Conservation (phyloP, 2,113 vertebrate species). For the Oncorhynchus mykiss region DNA sequence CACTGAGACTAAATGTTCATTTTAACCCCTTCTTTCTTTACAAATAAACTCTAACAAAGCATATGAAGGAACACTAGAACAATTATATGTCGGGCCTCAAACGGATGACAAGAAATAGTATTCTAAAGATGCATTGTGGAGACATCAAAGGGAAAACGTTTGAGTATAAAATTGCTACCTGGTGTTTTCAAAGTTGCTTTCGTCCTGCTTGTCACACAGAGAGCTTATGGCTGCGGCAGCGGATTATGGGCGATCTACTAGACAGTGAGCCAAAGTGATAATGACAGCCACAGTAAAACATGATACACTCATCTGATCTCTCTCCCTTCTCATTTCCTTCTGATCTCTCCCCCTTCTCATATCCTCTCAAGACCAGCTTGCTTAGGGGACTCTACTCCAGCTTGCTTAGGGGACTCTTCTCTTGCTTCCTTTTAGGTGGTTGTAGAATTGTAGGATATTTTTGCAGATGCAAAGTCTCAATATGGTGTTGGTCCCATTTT, state of each 20-base stretch:
- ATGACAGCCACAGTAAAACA: slow-evolving; percentile 32
- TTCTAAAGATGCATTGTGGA: slow-evolving; percentile 25
- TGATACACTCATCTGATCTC: background rate
- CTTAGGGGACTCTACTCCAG: too few relatives aligned
- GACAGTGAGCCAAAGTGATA: slow-evolving; percentile 46
- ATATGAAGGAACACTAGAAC: slow-evolving; percentile 4
- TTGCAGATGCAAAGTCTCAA: too few relatives aligned
- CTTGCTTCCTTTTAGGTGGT: too few relatives aligned
- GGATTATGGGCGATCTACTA: slow-evolving; percentile 36
- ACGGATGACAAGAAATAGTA: slow-evolving; percentile 17
- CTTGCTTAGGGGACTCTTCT: too few relatives aligned
- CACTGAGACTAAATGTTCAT: too few relatives aligned
- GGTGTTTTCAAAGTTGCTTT: slow-evolving; percentile 40
- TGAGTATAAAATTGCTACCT: slow-evolving; percentile 54
- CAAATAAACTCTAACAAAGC: slow-evolving; percentile 14
- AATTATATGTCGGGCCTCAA: background rate
- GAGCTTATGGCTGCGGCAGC: slow-evolving; percentile 28
- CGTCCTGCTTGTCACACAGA: slow-evolving; percentile 12
- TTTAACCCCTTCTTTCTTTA: background rate
- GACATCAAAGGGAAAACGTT: slow-evolving; percentile 21
- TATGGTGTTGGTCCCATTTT: too few relatives aligned
- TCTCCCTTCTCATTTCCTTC: slow-evolving; percentile 16
- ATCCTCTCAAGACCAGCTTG: background rate
- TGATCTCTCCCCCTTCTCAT: slow-evolving; percentile 36
- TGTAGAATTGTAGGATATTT: too few relatives aligned